A percentile compares a stretch with the other conserved stretches of the same genome.
Evolutionary conservation across 2,888 invertebrate species (phyloP).

Genomic region (Melanargia galathea): DNA sequence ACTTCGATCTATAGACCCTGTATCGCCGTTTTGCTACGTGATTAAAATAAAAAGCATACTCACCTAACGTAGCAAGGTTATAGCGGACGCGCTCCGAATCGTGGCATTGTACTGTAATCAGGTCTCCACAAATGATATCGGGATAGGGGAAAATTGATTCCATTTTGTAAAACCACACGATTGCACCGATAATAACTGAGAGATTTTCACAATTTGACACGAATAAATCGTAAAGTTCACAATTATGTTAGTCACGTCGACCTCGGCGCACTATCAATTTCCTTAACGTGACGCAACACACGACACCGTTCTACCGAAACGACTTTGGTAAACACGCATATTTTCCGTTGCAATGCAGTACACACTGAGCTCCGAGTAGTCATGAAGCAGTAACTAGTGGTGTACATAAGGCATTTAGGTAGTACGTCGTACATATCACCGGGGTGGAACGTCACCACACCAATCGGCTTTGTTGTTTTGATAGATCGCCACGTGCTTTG

Average conservation of each 20-base stretch:
- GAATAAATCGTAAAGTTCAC: conserved; percentile 66
- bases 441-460: conserved; percentile 81
- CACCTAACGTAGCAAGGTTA: conserved; percentile 78
- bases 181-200: conserved; percentile 52
- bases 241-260: conserved; percentile 79
- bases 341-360: conserved; percentile 83
- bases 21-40: conserved; percentile 33
- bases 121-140: conserved; percentile 75
- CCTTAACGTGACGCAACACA: conserved; percentile 81
- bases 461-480: conserved; percentile 82
- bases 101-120: conserved; percentile 76
- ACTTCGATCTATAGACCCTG: conserved; percentile 2
- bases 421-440: conserved; percentile 82
- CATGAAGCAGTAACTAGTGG: conserved; percentile 82
- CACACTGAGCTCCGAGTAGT: conserved; percentile 83
- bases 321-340: conserved; percentile 83
- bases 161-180: conserved; percentile 64
- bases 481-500: conserved; percentile 78
- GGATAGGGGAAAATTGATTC: conserved; percentile 68
- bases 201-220: conserved; percentile 55
- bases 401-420: conserved; percentile 83
- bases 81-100: conserved; percentile 72
- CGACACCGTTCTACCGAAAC: conserved; percentile 82
- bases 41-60: conserved; percentile 70
- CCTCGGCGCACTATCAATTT: conserved; percentile 81